Evolutionary conservation across 2,888 invertebrate genomes (phyloP), one percentile per base, ranked within the genome.

Genomic region (Oscheius sp.): DNA sequence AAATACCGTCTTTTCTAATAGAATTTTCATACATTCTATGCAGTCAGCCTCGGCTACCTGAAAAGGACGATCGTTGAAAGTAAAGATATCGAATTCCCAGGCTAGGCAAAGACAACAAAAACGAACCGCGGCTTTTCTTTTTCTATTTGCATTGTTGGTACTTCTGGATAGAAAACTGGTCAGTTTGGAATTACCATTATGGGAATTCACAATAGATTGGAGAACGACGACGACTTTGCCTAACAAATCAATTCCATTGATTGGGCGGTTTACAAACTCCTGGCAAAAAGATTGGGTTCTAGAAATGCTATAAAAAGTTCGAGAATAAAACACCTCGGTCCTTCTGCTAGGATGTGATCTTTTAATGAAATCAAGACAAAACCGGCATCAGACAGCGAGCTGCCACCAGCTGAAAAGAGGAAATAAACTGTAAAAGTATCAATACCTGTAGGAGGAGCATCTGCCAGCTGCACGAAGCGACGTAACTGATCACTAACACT

Each of bases 31-130:
- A 56, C 80, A 80, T 68, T 84, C 84, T 57, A 84, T 80, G 59
- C 82, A 82, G 67, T 84, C 84, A 0, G 84, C 84, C 73, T 84
- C 84, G 2, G 83, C 82, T 9, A 82, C 73, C 80, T 80, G 59
- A 36, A 45, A 30, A 24, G 28, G 17, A 5, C 38, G 20, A 36
- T 14, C 9, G 9, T 20, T 59, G 17, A n/a, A 14, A n/a, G n/a
- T n/a, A n/a, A n/a, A n/a, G n/a, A n/a, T n/a, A 38, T 33, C 9
- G 24, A 36, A 57, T 45, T 38, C 14, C 36, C 33, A 20, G 33
- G 2, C 12, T 54, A 12, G n/a, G 24, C n/a, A 54, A 33, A 30
- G 33, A n/a, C 59, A 36, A 36, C 24, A 59, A 41, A 32, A 20
- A 22, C 65, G 17, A 56, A 78, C 81, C 30, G 79, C 78, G 20